phyloP scores from a whole-genome alignment of 2,888 invertebrate genomes.

The Portevinia maculata region DNA sequence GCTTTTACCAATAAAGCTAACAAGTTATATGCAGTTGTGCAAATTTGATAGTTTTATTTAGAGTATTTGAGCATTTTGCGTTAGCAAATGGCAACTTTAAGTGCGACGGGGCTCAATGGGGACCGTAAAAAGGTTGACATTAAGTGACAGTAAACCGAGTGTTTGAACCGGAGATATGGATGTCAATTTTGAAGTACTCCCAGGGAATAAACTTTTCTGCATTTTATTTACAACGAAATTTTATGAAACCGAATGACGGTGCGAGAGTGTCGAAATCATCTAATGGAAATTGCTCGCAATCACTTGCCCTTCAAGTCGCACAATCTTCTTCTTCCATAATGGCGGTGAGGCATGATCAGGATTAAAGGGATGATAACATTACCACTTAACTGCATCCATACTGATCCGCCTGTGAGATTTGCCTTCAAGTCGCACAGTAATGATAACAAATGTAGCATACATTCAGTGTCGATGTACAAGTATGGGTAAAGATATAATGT shows the following conservation, averaged over 20 bases:
- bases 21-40: conserved; percentile 69
- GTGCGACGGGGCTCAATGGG: conserved; percentile 10
- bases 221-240: conserved; percentile 1
- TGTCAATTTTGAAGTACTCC: conserved; percentile 20
- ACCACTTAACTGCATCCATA: too few species aligned
- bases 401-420: too few species aligned
- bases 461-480: too few species aligned
- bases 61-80: conserved; percentile 29
- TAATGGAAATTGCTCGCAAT: too few species aligned
- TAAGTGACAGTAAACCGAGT: conserved; percentile 12
- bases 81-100: conserved; percentile 29
- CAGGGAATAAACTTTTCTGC: conserved; percentile 10
- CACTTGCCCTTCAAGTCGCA: too few species aligned
- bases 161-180: neutral
- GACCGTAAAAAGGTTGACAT: neutral
- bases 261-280: too few species aligned
- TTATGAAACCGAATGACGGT: neutral
- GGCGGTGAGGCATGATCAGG: too few species aligned
- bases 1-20: conserved; percentile 63
- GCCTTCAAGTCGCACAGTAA: too few species aligned
- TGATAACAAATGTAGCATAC: too few species aligned
- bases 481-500: too few species aligned
- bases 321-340: too few species aligned
- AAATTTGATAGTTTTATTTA: conserved; percentile 68
- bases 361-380: too few species aligned